Conservation (phyloP, 2,888 invertebrate species). For the Apamea monoglypha region DNA sequence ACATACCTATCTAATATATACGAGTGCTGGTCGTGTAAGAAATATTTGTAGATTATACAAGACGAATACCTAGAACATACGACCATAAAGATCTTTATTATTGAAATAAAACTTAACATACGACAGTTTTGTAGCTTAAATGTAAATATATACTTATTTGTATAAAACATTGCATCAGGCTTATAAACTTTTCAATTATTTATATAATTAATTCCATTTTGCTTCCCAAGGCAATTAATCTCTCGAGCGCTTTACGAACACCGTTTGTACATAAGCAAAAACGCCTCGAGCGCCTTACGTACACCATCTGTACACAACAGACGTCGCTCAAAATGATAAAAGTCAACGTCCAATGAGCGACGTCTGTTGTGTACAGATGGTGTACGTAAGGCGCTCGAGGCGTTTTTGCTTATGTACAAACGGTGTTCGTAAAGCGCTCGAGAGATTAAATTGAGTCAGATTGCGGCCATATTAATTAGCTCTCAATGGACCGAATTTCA, state of each 20-base stretch:
- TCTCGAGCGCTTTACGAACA: no score
- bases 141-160: neutral
- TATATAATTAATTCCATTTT: neutral
- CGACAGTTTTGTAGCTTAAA: conserved; percentile 25
- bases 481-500: neutral
- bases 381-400: no score
- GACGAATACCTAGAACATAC: conserved; percentile 7
- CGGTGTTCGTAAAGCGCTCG: no score
- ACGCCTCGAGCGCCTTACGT: no score
- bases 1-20: neutral
- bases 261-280: no score
- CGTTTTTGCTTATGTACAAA: no score
- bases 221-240: neutral
- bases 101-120: conserved; percentile 24
- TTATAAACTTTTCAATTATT: neutral
- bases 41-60: neutral
- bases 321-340: no score
- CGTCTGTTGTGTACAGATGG: no score
- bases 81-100: conserved; percentile 23
- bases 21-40: conserved; percentile 3
- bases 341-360: no score
- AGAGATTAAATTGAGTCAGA: neutral
- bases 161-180: neutral
- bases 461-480: neutral
- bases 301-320: no score